Evolutionary conservation across 2,888 invertebrate genomes (phyloP).

Genomic region (Eumacrocentrus americanus): DNA sequence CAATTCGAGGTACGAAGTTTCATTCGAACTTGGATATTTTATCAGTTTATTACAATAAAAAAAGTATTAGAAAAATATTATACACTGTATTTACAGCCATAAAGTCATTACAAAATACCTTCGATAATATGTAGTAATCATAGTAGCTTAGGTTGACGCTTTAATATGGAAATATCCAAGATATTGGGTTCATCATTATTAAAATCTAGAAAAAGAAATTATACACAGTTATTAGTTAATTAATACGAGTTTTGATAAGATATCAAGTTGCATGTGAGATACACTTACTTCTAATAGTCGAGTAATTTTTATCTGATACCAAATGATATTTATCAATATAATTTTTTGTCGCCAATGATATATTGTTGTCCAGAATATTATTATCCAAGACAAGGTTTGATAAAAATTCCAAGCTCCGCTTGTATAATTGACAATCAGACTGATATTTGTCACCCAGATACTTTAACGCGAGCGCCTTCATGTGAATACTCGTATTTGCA

Average conservation of each 20-base stretch:
- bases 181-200: conserved; percentile 64
- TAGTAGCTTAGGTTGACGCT: conserved; percentile 73
- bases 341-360: neutral
- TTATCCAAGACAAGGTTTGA: neutral
- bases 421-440: neutral
- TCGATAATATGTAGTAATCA: conserved; percentile 45
- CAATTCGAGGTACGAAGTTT: neutral
- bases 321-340: neutral
- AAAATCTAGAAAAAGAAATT: conserved; percentile 21
- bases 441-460: conserved; percentile 58
- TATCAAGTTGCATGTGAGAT: neutral
- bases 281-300: neutral
- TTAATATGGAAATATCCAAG: conserved; percentile 73
- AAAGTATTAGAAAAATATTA: neutral
- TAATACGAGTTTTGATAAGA: neutral
- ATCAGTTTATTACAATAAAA: neutral
- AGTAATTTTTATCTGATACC: conserved; percentile 5
- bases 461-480: conserved; percentile 66
- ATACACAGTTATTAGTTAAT: too few species aligned
- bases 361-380: neutral
- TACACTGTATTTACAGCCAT: neutral
- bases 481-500: conserved; percentile 65
- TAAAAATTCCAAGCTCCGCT: neutral
- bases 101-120: neutral
- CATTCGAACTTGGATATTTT: neutral